phyloP scores from a whole-genome alignment of 2,113 vertebrate species.

The Callaeas wilsoni region DNA sequence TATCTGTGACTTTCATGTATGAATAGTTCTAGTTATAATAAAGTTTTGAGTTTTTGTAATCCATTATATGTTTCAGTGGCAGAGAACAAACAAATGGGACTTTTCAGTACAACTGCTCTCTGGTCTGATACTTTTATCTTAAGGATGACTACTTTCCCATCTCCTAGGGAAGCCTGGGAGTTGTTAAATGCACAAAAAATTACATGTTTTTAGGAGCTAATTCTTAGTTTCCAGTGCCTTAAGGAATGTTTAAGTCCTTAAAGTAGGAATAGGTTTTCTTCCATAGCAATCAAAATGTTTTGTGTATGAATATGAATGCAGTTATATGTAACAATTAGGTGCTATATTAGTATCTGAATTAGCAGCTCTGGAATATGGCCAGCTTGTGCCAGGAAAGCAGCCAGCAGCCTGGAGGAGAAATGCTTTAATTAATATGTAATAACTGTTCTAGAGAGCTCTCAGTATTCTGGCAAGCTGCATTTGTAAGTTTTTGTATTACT shows the following conservation, averaged over 20 bases:
- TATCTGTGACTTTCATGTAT: neutral
- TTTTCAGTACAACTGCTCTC: neutral
- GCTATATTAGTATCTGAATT: neutral
- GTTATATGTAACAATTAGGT: constrained; percentile 35
- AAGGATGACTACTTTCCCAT: neutral
- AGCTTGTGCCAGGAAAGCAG: constrained; percentile 33
- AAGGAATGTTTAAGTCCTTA: neutral
- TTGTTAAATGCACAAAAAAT: neutral
- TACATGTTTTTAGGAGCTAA: neutral
- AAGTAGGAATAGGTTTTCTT: neutral
- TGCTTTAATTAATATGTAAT: constrained; percentile 30
- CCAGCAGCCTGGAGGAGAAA: constrained; percentile 23
- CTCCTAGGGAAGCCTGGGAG: neutral
- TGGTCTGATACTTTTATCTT: neutral
- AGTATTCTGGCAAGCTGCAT: neutral
- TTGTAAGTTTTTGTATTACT: neutral
- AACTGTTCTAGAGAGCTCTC: neutral
- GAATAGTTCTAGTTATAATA: neutral
- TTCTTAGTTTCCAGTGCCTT: neutral
- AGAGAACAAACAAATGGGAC: neutral
- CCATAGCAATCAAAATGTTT: neutral
- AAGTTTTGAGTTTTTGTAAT: neutral
- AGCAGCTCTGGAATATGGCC: constrained; percentile 5
- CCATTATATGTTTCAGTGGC: neutral
- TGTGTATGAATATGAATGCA: neutral